phyloP scores from a whole-genome alignment of 92 coral and sea anemone species.

The Umimayanthus chanpuru region DNA sequence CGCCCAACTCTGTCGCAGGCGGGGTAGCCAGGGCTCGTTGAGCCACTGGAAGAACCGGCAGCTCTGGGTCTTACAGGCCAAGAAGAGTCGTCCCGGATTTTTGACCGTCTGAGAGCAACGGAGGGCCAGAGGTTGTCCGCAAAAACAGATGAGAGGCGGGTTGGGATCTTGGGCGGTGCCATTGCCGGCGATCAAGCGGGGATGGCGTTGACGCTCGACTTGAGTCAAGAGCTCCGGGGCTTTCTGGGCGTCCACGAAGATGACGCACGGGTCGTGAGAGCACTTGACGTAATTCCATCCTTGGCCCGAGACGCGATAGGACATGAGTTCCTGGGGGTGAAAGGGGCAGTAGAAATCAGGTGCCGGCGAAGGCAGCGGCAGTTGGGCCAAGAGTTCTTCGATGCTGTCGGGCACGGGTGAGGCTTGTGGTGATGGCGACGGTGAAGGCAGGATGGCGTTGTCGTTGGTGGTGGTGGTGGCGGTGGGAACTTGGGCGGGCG shows the following conservation, averaged over 20 bases:
- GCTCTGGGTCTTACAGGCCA: too few relatives aligned
- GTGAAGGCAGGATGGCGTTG: not conserved
- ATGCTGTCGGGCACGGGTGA: constrained; percentile 13
- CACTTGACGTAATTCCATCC: not conserved
- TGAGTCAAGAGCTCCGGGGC: too few relatives aligned
- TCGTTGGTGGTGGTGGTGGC: not conserved
- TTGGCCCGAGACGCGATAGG: not conserved
- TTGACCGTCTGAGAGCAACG: too few relatives aligned
- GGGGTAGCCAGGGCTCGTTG: not conserved
- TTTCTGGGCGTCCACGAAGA: too few relatives aligned
- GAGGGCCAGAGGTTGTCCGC: too few relatives aligned
- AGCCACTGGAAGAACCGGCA: too few relatives aligned
- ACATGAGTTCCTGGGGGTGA: not conserved
- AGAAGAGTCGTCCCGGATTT: too few relatives aligned
- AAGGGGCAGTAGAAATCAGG: not conserved
- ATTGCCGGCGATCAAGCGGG: too few relatives aligned
- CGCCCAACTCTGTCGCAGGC: not conserved
- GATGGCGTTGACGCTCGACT: too few relatives aligned
- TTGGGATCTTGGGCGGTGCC: too few relatives aligned
- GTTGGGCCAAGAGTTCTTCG: constrained; percentile 3
- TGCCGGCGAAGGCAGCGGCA: not conserved
- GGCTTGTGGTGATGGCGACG: not conserved
- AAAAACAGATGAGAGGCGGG: too few relatives aligned
- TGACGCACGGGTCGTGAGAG: too few relatives aligned
- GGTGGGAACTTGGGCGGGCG: not conserved